Base-by-base conservation (phyloP, 2,113 vertebrate genomes). In the Tenrec ecaudatus region DNA sequence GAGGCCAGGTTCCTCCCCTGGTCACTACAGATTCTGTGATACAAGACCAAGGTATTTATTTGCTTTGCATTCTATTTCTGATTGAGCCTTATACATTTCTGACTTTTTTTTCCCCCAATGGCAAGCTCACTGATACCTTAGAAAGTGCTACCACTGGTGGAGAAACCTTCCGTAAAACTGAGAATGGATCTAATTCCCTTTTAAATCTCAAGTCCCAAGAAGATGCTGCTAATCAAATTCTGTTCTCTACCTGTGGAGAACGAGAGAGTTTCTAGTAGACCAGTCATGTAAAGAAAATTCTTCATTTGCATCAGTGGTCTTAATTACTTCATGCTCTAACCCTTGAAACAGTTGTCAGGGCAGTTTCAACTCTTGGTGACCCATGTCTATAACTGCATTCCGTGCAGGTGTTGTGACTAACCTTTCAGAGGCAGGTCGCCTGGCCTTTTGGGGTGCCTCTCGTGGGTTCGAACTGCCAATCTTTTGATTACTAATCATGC, bases 21-120 rank as follows among this genome's bases (percentile, higher is more conserved):
- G 99, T 99, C 96, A 99, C 99, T 75, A 99, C 99, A 1, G 97
- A 99, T 88, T 99, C 98, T 12, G 22, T 99, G 62, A 98, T 99
- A 31, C 98, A 99, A 97, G 99, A 99, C 97, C 99, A 99, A 99
- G 99, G 99, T 99, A 98, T 97, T 5, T 99, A 98, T 97, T 5
- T 14, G 47, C n/a, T 64, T 47, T 82, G 62, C 47, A 31, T 43
- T 27, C 2, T 31, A 2, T 20, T 88, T 36, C 78, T 58, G 4
- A 10, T 82, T 47, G 22, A 29, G 22, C 7, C 64, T 77, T 81
- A 38, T 40, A 25, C 38, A 66, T 40, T 84, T 85, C 38, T 75
- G 27, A 75, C 25, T 23, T 3, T 3, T 40, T 38, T 38, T 23
- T 15, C 47, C 47, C 47, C 47, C 31, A 82, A 82, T 31, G 64